Evolutionary conservation across 2,797 vertebrate genomes (phyloP), one percentile per base, ranked within the genome.

Genomic region (Manis crassicaudata): DNA sequence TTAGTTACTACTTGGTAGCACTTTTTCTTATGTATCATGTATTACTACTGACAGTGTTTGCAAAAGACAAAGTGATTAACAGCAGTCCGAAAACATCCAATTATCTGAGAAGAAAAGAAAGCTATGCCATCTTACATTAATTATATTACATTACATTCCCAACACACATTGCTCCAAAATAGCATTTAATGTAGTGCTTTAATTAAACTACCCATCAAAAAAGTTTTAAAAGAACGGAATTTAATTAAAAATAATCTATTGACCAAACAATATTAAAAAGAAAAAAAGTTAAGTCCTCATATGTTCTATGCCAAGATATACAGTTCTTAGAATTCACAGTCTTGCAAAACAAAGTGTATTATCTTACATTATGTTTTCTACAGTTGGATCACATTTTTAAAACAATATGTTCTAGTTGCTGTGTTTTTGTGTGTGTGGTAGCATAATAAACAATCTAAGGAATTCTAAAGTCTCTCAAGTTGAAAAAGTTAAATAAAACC

Each of bases 201-300:
- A 88, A 90, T 68, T 94, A 95, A 88, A 92, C 67, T 81, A 21
- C 7, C n/a, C 62, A 52, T 54, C 62, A 75, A 94, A 90, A 81
- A 93, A 83, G 93, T 70, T 63, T 54, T 40, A 50, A 93, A 92
- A 87, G 43, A 46, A 73, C n/a, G 12, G 50, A 67, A 16, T 94
- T 20, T 70, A 88, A 75, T 82, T 86, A 35, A 93, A 94, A 88
- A 84, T 62, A 87, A 52, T 5, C 52, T 8, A 52, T 83, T 82
- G 29, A 52, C 35, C 82, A 77, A 92, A 79, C n/a, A 86, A 54
- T 76, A 81, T 18, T 88, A 37, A 81, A 79, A 96, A 76, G 32
- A 12, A 21, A 63, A 90, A 91, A 92, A 25, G 2, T 29, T 6
- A 92, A 72, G 75, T 85, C 70, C 54, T 37, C 32, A 65, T 90